Percentiles rank a stretch among this genome's conserved stretches.
Conservation (phyloP, 2,888 invertebrate genomes). For the Tetramorium bicarinatum region DNA sequence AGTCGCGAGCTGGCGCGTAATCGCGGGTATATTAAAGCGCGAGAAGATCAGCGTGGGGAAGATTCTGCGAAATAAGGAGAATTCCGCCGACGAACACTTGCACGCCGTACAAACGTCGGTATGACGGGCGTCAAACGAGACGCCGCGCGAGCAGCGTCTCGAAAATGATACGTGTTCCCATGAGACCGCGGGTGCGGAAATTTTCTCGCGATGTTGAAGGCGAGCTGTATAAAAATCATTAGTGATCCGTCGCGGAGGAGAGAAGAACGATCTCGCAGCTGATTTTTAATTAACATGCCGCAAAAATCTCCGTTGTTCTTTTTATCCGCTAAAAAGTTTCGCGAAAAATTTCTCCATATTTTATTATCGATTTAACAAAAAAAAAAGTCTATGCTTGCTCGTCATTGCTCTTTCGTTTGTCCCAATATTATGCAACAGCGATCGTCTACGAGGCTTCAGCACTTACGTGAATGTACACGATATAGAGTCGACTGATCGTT, state of each 20-base stretch:
- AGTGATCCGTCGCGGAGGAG: not conserved
- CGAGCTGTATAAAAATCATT: not conserved
- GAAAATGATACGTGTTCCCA: conserved; percentile 24
- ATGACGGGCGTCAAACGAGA: conserved; percentile 17
- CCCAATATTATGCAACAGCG: not conserved
- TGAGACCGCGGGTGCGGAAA: not conserved
- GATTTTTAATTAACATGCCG: not conserved
- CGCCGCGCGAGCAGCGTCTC: not conserved
- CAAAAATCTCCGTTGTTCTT: not conserved
- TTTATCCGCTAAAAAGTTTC: too few species aligned
- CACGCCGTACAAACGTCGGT: conserved; percentile 2
- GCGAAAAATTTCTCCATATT: not conserved
- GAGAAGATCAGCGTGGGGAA: conserved; percentile 56
- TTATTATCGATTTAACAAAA: not conserved
- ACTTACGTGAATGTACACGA: conserved; percentile 24
- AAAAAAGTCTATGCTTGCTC: not conserved
- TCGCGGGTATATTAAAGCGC: conserved; percentile 76
- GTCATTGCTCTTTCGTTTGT: conserved; percentile 6
- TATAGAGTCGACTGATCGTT: conserved; percentile 44
- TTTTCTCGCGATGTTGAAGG: not conserved
- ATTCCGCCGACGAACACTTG: conserved; percentile 44
- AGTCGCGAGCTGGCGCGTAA: conserved; percentile 73
- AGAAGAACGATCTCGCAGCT: not conserved
- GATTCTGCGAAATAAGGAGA: conserved; percentile 71
- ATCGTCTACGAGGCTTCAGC: not conserved